Percentiles rank a stretch among this genome's conserved stretches.
phyloP scores from a whole-genome alignment of 2,797 vertebrate genomes.

The Lemur catta region DNA sequence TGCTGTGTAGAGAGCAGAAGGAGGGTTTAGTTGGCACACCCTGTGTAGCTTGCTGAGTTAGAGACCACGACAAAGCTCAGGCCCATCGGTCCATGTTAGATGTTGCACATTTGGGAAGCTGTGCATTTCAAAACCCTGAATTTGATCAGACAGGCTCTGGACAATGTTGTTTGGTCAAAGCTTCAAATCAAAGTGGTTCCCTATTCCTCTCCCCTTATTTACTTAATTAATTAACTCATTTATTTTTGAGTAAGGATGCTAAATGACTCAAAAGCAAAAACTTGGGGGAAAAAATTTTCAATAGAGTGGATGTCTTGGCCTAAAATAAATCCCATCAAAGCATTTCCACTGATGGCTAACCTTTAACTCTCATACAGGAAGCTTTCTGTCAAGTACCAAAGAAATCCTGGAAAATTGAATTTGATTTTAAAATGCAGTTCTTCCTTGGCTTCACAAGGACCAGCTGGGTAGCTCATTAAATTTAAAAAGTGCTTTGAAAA shows the following conservation, averaged over 20 bases:
- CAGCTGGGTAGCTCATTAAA: neutral
- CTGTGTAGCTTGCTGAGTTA: neutral
- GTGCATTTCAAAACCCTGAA: neutral
- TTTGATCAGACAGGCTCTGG: neutral
- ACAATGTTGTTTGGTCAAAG: neutral
- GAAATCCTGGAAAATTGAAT: constrained; percentile 9
- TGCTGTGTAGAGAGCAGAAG: neutral
- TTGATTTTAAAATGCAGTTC: neutral
- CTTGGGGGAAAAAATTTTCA: neutral
- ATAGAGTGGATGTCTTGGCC: neutral
- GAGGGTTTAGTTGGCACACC: neutral
- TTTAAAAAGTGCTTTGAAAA: constrained; percentile 12
- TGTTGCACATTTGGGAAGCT: constrained; percentile 5
- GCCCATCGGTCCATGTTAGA: neutral
- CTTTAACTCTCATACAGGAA: neutral
- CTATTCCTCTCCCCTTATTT: neutral
- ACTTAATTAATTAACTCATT: constrained; percentile 15
- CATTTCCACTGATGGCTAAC: neutral
- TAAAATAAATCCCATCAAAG: constrained; percentile 3
- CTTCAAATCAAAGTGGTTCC: constrained; percentile 12
- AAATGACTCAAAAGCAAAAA: constrained; percentile 3
- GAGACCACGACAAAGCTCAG: neutral
- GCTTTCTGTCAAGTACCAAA: constrained; percentile 8
- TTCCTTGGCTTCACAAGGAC: neutral
- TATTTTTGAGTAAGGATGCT: constrained; percentile 17